Evolutionary conservation across 2,888 invertebrate species (phyloP).

Genomic region (Pocota personata): DNA sequence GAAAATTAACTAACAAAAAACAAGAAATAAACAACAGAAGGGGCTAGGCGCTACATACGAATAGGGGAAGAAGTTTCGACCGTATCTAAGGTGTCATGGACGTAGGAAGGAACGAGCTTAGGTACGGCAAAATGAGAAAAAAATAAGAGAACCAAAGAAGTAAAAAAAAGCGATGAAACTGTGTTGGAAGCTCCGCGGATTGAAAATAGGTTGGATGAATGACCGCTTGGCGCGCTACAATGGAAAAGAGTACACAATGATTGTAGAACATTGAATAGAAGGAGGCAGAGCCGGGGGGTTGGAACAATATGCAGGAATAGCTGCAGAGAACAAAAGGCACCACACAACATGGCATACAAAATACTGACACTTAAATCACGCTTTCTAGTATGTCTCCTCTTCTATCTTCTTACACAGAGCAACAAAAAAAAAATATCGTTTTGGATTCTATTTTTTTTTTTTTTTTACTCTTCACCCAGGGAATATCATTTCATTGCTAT

Average conservation of each 20-base stretch:
- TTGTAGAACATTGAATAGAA: slow-evolving; percentile 32
- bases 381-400: slow-evolving; percentile 65
- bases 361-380: slow-evolving; percentile 72
- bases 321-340: slow-evolving; percentile 61
- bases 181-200: slow-evolving; percentile 66
- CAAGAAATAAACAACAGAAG: slow-evolving; percentile 34
- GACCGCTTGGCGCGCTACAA: slow-evolving; percentile 68
- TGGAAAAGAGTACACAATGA: slow-evolving; percentile 50
- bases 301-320: slow-evolving; percentile 55
- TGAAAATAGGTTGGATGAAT: slow-evolving; percentile 74
- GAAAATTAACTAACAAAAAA: slow-evolving; percentile 65
- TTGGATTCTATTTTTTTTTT: slow-evolving; percentile 29
- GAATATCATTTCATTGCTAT: slow-evolving; percentile 70
- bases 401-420: slow-evolving; percentile 63
- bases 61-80: slow-evolving; percentile 32
- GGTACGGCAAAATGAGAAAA: slow-evolving; percentile 21
- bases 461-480: neutral
- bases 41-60: neutral
- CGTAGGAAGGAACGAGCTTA: slow-evolving; percentile 40
- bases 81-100: neutral
- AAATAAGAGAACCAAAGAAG: neutral
- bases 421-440: slow-evolving; percentile 13
- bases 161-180: slow-evolving; percentile 28
- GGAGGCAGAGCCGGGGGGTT: neutral
- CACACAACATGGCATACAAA: slow-evolving; percentile 64